phyloP scores from a whole-genome alignment of 2,113 vertebrate genomes.

The Stigmatopora argus region DNA sequence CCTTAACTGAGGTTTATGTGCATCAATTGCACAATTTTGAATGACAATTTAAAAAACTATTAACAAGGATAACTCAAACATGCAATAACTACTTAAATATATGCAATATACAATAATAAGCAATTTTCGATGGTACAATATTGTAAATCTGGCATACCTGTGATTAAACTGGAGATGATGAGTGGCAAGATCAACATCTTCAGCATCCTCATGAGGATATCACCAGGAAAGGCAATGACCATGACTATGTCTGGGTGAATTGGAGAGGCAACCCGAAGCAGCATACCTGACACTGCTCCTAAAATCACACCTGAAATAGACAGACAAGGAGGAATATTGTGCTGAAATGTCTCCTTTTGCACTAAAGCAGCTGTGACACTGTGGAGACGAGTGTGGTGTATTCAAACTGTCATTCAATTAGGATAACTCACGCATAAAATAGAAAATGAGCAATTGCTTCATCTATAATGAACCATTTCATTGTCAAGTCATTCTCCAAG shows the following conservation, averaged over 20 bases:
- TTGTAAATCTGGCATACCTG: slow-evolving; percentile 69
- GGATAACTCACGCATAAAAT: background rate
- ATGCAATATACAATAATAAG: background rate
- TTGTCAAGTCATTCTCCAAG: background rate
- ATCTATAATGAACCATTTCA: background rate
- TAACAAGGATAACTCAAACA: background rate
- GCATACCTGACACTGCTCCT: slow-evolving; percentile 82
- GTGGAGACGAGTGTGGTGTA: background rate
- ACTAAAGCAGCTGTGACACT: background rate
- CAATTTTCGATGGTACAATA: background rate
- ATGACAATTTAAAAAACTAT: too few species aligned
- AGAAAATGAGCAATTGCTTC: slow-evolving; percentile 7
- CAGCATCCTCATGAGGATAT: slow-evolving; percentile 98
- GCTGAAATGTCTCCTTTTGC: background rate
- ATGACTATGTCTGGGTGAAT: slow-evolving; percentile 92
- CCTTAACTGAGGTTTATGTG: background rate
- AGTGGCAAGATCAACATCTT: slow-evolving; percentile 98
- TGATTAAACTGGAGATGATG: slow-evolving; percentile 99
- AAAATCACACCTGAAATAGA: slow-evolving; percentile 84
- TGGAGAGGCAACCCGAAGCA: slow-evolving; percentile 86
- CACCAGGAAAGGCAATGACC: slow-evolving; percentile 95
- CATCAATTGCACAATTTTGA: background rate
- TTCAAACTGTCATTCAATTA: background rate
- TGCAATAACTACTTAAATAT: background rate
- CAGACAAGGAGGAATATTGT: background rate